phyloP scores from a whole-genome alignment of 2,888 invertebrate species.

The Dione vanillae region DNA sequence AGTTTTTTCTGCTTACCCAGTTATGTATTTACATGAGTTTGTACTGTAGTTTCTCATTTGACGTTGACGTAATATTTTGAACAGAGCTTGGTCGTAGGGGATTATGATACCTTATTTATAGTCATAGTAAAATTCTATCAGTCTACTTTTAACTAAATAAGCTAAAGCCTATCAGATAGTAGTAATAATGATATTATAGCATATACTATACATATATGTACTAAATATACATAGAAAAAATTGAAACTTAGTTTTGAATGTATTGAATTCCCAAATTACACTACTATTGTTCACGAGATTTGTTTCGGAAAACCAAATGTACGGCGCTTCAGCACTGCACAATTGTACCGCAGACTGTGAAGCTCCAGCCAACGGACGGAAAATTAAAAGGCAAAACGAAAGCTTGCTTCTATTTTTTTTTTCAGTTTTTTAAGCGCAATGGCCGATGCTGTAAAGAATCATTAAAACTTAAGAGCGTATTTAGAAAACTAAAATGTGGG shows the following conservation, averaged over 20 bases:
- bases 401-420: slow-evolving; percentile 75
- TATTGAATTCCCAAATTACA: slow-evolving; percentile 33
- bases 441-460: slow-evolving; percentile 65
- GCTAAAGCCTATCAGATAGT: no score
- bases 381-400: slow-evolving; percentile 79
- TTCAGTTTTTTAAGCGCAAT: slow-evolving; percentile 69
- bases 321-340: slow-evolving; percentile 38
- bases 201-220: neutral
- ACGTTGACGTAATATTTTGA: no score
- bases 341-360: slow-evolving; percentile 44
- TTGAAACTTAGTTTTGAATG: slow-evolving; percentile 12
- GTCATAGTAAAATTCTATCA: no score
- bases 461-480: slow-evolving; percentile 68
- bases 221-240: slow-evolving; percentile 5
- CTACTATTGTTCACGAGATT: slow-evolving; percentile 36
- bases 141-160: no score
- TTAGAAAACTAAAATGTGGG: slow-evolving; percentile 1
- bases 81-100: no score
- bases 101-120: no score
- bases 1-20: no score
- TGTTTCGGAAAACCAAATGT: slow-evolving; percentile 42
- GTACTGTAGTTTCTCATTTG: no score
- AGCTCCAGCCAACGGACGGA: slow-evolving; percentile 68
- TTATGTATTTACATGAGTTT: no score
- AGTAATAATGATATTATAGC: neutral